Conservation (phyloP, 1,140 invertebrate species). For the Dendrolimus kikuchii region DNA sequence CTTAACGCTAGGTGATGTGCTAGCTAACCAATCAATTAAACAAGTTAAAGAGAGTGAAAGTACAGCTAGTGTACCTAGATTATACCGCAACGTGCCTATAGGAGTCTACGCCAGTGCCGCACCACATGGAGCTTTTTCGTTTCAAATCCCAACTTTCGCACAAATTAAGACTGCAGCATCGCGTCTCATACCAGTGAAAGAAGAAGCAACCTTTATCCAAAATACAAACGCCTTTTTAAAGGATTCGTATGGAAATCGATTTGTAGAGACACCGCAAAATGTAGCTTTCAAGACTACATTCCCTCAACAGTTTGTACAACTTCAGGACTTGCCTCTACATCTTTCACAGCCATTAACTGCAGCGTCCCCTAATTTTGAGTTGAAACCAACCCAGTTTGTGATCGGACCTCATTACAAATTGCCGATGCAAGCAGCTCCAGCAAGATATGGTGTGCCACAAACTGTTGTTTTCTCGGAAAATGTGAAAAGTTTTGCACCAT, state of each 20-base stretch:
- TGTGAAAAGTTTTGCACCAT: conserved; percentile 24
- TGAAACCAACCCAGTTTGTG: conserved; percentile 36
- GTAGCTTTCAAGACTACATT: conserved; percentile 39
- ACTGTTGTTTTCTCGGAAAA: conserved; percentile 27
- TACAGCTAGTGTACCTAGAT: conserved; percentile 38
- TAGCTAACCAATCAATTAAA: conserved; percentile 21
- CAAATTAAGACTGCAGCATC: conserved; percentile 22
- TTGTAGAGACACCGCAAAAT: conserved; percentile 33
- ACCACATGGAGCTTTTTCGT: conserved; percentile 50
- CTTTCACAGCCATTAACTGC: conserved; percentile 47
- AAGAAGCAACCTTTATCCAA: conserved; percentile 28
- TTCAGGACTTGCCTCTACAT: conserved; percentile 53
- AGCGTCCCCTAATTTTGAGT: conserved; percentile 32
- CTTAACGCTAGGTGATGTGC: conserved; percentile 24
- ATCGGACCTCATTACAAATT: conserved; percentile 32
- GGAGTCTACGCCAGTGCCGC: conserved; percentile 49
- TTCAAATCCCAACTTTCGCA: conserved; percentile 34
- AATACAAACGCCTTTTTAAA: conserved; percentile 42
- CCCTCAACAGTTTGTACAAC: conserved; percentile 52
- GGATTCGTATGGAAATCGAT: conserved; percentile 58
- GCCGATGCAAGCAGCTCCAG: conserved; percentile 29
- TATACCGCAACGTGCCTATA: conserved; percentile 44
- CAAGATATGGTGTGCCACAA: conserved; percentile 28
- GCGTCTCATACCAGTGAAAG: conserved; percentile 36
- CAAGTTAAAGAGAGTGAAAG: conserved; percentile 37